Conservation (phyloP, 1,140 invertebrate species). For the Pollicipes pollicipes region DNA sequence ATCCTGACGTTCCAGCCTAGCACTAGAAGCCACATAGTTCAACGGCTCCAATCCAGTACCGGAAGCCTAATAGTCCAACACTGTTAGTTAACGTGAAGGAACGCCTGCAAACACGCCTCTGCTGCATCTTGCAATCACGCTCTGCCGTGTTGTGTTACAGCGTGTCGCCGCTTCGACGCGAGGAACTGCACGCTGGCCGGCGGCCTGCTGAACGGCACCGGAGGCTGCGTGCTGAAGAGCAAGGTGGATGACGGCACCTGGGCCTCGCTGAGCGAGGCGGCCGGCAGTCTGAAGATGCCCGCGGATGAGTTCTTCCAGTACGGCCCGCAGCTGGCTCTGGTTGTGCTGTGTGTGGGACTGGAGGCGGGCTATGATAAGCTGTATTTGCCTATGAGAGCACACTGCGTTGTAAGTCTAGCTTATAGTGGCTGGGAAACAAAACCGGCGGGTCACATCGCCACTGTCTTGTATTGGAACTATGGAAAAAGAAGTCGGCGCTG, state of each 20-base stretch:
- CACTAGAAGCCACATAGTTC: too few relatives aligned
- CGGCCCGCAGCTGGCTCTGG: background rate
- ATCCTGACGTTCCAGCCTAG: too few relatives aligned
- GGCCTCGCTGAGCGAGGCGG: conserved; percentile 29
- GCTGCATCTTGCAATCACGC: too few relatives aligned
- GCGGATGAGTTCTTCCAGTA: conserved; percentile 20
- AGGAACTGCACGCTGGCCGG: conserved; percentile 24
- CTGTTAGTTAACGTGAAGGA: too few relatives aligned
- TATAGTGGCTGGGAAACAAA: too few relatives aligned
- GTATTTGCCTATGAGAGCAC: background rate
- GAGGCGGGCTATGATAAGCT: background rate
- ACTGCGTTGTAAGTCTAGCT: too few relatives aligned
- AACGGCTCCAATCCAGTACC: too few relatives aligned
- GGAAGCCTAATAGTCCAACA: too few relatives aligned
- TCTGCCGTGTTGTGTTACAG: conserved; percentile 31
- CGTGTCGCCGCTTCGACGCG: conserved; percentile 23
- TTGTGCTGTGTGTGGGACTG: background rate
- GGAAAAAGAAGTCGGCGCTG: too few relatives aligned
- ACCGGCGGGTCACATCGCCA: too few relatives aligned
- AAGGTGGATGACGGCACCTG: conserved; percentile 13
- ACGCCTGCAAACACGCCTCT: too few relatives aligned
- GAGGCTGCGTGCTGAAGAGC: conserved; percentile 24
- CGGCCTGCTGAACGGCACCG: conserved; percentile 24
- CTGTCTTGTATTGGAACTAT: too few relatives aligned
- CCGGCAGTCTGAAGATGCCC: conserved; percentile 25